Percentiles rank a stretch among this genome's conserved stretches.
These are phyloP conservation scores for Notarius lentiginosus DNA, from an alignment of 2,113 vertebrate genomes.

Conservation along the genomic window DNA sequence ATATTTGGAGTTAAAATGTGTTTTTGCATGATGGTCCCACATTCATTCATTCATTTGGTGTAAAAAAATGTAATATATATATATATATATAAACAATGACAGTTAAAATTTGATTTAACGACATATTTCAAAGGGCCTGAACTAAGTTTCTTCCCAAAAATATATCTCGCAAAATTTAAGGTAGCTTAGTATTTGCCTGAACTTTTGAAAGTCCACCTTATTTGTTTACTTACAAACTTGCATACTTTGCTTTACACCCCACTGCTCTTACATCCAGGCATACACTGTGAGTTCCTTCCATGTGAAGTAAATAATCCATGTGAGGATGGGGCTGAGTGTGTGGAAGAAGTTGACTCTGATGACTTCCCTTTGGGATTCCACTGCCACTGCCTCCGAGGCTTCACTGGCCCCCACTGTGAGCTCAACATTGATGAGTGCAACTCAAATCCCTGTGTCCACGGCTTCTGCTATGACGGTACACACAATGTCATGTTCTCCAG, in stretches of 20 bases:
- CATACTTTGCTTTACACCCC: not conserved
- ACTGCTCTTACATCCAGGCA: conserved; percentile 59
- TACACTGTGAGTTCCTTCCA: conserved; percentile 77
- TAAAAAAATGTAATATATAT: not conserved
- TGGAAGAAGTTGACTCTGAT: conserved; percentile 74
- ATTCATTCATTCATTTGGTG: too few species aligned
- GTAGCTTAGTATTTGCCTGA: not conserved
- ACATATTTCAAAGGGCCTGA: not conserved
- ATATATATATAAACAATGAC: too few species aligned
- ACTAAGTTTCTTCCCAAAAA: not conserved
- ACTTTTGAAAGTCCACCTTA: not conserved
- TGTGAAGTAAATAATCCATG: conserved; percentile 77
- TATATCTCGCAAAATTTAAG: not conserved
- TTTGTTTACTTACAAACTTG: not conserved
- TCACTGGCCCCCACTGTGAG: conserved; percentile 76
- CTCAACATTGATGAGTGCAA: conserved; percentile 79
- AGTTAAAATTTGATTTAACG: not conserved
- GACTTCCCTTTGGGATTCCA: conserved; percentile 76
- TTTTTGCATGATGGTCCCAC: not conserved
- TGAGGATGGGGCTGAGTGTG: conserved; percentile 74
- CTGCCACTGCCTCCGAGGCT: conserved; percentile 75
- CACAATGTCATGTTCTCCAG: conserved; percentile 25
- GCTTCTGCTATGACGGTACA: conserved; percentile 81
- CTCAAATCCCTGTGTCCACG: conserved; percentile 75
- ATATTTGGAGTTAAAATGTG: too few species aligned